These are phyloP conservation scores for Centroberyx gerrardi DNA, from an alignment of 2,797 vertebrate genomes.

Conservation along the genomic window DNA sequence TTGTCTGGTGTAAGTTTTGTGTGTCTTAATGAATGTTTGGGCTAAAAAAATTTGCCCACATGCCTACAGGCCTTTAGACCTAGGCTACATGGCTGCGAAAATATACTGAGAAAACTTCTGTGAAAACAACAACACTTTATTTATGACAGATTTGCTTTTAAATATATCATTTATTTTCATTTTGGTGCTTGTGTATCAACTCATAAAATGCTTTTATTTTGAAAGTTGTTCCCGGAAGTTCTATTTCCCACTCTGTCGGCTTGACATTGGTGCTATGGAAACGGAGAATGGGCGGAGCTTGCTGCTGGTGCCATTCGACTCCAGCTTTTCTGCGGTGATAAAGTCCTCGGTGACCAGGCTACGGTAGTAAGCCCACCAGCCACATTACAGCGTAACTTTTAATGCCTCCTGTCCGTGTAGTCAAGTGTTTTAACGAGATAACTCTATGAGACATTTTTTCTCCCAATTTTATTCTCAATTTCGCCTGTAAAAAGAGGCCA, in stretches of 20 bases:
- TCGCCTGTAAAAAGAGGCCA: conserved; percentile 43
- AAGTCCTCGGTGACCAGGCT: conserved; percentile 55
- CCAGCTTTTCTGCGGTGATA: conserved; percentile 57
- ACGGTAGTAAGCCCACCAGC: conserved; percentile 24
- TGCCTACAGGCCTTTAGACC: too few relatives aligned
- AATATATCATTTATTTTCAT: not conserved
- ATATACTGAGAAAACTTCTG: too few relatives aligned
- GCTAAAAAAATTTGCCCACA: too few relatives aligned
- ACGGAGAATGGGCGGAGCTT: conserved; percentile 71
- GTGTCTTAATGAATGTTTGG: too few relatives aligned
- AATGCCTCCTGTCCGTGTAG: not conserved
- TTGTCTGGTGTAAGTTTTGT: too few relatives aligned
- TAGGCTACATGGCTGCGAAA: too few relatives aligned
- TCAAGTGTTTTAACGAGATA: not conserved
- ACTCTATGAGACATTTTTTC: not conserved
- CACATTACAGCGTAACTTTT: conserved; percentile 59
- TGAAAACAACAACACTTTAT: too few relatives aligned
- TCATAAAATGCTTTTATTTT: conserved; percentile 55
- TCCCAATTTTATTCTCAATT: conserved; percentile 1
- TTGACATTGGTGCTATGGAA: conserved; percentile 58
- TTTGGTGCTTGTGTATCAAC: not conserved
- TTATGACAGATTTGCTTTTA: too few relatives aligned
- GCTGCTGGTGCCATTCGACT: conserved; percentile 60
- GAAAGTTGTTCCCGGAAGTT: conserved; percentile 38
- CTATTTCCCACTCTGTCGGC: rapidly evolving